Evolutionary conservation across 2,113 vertebrate genomes (phyloP).

Genomic region (Danionella cerebrum): DNA sequence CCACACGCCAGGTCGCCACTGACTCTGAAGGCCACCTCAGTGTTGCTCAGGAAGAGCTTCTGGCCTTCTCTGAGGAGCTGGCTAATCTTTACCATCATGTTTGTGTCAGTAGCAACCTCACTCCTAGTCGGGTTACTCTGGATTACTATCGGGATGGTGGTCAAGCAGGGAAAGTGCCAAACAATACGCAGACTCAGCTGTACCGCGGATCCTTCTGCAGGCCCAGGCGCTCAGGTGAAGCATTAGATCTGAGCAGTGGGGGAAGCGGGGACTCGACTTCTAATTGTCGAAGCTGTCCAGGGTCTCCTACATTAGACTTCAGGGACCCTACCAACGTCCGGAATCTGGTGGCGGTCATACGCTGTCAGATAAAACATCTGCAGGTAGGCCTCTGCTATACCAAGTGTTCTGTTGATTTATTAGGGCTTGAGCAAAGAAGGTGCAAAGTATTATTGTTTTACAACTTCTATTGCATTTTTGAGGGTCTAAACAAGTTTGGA

Average conservation of each 20-base stretch:
- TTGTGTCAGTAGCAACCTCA: conserved; percentile 73
- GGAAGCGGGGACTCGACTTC: conserved; percentile 51
- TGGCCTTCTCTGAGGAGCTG: conserved; percentile 74
- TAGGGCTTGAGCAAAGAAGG: too few species aligned
- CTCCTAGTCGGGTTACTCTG: conserved; percentile 71
- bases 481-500: too few species aligned
- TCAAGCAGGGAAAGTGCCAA: conserved; percentile 39
- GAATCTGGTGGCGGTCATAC: conserved; percentile 68
- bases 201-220: conserved; percentile 47
- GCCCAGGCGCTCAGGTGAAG: conserved; percentile 55
- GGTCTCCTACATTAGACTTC: conserved; percentile 67
- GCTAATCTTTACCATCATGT: conserved; percentile 77
- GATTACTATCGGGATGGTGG: conserved; percentile 68
- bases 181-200: conserved; percentile 34
- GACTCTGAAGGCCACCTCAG: conserved; percentile 70
- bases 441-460: too few species aligned
- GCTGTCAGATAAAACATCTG: conserved; percentile 76
- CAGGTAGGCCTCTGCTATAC: conserved; percentile 57
- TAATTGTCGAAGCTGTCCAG: conserved; percentile 50
- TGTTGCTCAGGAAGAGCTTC: conserved; percentile 73
- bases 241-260: conserved; percentile 52
- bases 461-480: too few species aligned
- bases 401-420: too few species aligned
- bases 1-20: conserved; percentile 60
- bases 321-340: conserved; percentile 70